Evolutionary conservation across 2,113 vertebrate genomes (phyloP), one percentile per base, ranked within the genome.

Genomic region (Amazona vittata): DNA sequence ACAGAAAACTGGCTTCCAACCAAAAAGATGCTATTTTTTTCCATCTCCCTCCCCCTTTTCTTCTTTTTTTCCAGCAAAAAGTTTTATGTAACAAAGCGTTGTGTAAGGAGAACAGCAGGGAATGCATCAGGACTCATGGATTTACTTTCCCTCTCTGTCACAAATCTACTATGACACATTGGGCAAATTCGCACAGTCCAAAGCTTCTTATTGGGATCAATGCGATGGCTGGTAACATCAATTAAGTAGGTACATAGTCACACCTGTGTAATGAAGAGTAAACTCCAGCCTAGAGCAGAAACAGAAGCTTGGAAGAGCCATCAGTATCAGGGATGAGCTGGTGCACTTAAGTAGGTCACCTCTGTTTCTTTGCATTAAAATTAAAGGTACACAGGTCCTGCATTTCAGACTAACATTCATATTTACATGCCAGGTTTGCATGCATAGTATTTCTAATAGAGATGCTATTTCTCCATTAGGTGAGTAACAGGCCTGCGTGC

Each of bases 91-190:
- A 96, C 77, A 2, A 94, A 90, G 21, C 21, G 76, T 96, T 96
- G 94, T 94, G 78, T 94, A 93, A 95, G 64, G 37, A 79, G 83
- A 92, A 82, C 92, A 95, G 83, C 94, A 94, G 94, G 89, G 76
- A 81, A 50, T 86, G 44, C 46, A 91, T 84, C 91, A 91, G 77
- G 77, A 76, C 41, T 82, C 25, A 9, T 39, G 81, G 96, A 76
- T 89, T 94, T 95, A 80, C 59, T 94, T 76, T 76, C 75, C 25
- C 37, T 77, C 59, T 53, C 62, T 62, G n/a, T 43, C 81, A 95
- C 59, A 94, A 95, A 95, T 73, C 74, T 74, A 69, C 60, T 71
- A 1, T 29, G 71, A 59, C 37, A 78, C n/a, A 0, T 6, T 37
- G 73, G 76, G 55, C 44, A 49, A 90, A 35, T 41, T 12, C 0